Evolutionary conservation across 2,888 invertebrate genomes (phyloP), one percentile per base, ranked within the genome.

Genomic region (Anagyrus pseudococci): DNA sequence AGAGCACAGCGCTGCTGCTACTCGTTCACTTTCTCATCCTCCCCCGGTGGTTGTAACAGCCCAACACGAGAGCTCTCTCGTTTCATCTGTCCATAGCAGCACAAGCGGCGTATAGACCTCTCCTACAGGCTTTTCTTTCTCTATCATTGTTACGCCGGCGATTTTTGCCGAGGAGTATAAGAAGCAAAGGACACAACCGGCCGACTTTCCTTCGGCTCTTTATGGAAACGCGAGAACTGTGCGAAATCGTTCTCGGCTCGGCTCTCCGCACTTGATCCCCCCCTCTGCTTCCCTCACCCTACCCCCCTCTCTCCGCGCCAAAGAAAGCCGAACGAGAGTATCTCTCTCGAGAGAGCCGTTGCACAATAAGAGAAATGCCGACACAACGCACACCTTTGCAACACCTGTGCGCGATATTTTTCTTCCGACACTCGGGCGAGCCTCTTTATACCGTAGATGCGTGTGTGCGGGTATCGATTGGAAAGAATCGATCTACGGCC

Each of bases 181-280:
- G 4, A 37, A 13, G 15, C 8, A 49, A 4, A 4, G 8, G 25
- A 26, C 20, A 22, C 20, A 13, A 10, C 2, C 17, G 46, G 15
- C 71, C 68, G 69, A 75, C 75, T 77, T 77, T 77, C 75, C 74
- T n/a, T 76, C 72, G 61, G 69, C 74, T 74, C 71, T 77, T 77
- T 77, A 77, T 76, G 77, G 77, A 75, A 76, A 75, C 69, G 75
- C 74, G 74, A 74, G 74, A 77, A 76, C 71, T 74, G 73, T 73
- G 75, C 73, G 74, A 77, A 75, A 29, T 74, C 69, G 69, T 70
- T 70, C 69, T 68, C 68, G 66, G 67, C 56, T 58, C 63, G 63
- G 46, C n/a, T 49, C n/a, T n/a, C n/a, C n/a, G 57, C 55, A 46
- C 57, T 49, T 29, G 41, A 48, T 33, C 41, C n/a, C 29, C n/a